Evolutionary conservation across 2,113 vertebrate genomes (phyloP).

Genomic region (Ciconia stormi): DNA sequence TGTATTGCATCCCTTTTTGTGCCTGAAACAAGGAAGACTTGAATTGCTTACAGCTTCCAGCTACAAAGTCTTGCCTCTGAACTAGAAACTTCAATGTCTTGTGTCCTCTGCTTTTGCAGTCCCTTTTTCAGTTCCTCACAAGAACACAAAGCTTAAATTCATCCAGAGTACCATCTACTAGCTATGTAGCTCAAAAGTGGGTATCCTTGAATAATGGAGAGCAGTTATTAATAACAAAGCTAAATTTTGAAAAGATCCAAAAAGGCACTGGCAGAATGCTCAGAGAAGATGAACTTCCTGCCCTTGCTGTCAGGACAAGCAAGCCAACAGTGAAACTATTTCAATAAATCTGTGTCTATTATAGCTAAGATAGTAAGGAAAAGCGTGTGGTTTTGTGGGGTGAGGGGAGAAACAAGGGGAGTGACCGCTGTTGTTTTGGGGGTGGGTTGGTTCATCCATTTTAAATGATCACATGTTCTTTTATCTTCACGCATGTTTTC

Average conservation of each 20-base stretch:
- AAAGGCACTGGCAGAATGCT: not conserved
- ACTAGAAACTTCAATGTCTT: not conserved
- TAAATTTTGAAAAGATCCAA: not conserved
- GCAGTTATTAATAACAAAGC: not conserved
- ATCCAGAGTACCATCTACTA: not conserved
- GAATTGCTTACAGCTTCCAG: not conserved
- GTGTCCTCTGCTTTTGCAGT: not conserved
- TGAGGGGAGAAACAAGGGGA: not conserved
- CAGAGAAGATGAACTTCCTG: not conserved
- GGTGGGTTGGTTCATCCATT: not conserved
- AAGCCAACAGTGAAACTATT: not conserved
- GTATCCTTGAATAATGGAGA: not conserved
- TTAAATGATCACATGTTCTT: not conserved
- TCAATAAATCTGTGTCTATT: not conserved
- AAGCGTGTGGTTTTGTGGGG: not conserved
- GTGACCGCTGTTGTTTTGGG: not conserved
- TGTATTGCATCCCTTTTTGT: not conserved
- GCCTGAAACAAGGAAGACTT: not conserved
- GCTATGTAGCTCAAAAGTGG: not conserved
- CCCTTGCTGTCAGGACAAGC: not conserved
- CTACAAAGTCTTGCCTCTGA: not conserved
- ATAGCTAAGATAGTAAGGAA: not conserved
- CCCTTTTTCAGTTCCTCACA: not conserved
- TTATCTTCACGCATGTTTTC: not conserved
- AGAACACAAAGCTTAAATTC: not conserved